A percentile compares a stretch with the other conserved stretches of the same genome.
phyloP scores from a whole-genome alignment of 2,113 vertebrate genomes.

The Donacobius atricapilla region DNA sequence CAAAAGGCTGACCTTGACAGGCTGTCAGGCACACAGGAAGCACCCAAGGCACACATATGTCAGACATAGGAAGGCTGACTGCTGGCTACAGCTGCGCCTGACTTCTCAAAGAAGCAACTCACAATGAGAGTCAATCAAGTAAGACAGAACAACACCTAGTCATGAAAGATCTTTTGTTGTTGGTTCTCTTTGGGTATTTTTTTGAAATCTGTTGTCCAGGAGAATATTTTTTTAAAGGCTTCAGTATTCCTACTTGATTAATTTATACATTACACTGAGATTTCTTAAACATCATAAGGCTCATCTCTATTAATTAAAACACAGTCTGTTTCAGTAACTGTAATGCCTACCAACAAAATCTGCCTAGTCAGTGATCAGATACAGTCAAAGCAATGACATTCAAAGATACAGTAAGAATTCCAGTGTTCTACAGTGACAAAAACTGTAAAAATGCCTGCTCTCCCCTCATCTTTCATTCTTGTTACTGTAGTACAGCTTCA shows the following conservation, averaged over 20 bases:
- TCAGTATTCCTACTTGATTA: not conserved
- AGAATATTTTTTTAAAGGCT: not conserved
- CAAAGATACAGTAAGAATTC: not conserved
- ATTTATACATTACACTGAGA: not conserved
- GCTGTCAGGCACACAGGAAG: not conserved
- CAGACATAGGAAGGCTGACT: not conserved
- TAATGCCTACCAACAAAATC: not conserved
- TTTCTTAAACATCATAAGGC: accelerated
- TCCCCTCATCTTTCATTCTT: not conserved
- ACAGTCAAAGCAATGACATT: not conserved
- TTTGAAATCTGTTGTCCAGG: not conserved
- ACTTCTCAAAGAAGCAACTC: not conserved
- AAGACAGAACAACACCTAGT: not conserved
- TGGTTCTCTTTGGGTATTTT: not conserved
- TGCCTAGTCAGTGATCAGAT: not conserved
- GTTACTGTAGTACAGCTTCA: not conserved
- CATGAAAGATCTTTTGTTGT: not conserved
- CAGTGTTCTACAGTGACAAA: not conserved
- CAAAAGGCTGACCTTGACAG: not conserved
- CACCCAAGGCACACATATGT: accelerated
- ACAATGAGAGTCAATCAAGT: not conserved
- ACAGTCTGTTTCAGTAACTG: not conserved
- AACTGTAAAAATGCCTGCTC: not conserved
- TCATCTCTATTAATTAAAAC: not conserved
- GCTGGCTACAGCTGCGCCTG: not conserved